Evolutionary conservation across 2,797 vertebrate genomes (phyloP).

Genomic region (Crypturellus tataupa): DNA sequence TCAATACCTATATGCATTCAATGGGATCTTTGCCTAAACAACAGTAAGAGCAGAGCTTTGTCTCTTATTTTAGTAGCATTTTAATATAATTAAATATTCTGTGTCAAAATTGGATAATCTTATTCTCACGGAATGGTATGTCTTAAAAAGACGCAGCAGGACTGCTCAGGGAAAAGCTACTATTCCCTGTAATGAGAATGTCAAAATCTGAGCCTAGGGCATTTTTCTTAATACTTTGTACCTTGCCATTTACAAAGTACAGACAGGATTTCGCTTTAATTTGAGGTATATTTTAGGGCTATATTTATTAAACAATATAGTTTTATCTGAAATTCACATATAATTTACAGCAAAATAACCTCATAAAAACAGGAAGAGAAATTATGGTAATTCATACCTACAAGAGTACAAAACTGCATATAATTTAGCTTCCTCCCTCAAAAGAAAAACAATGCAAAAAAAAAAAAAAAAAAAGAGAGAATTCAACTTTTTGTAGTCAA

Average conservation of each 20-base stretch:
- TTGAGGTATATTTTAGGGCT: neutral
- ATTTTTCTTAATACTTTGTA: neutral
- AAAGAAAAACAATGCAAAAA: neutral
- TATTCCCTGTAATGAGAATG: neutral
- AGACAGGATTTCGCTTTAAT: neutral
- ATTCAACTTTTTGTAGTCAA: conserved; percentile 1
- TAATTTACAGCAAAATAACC: neutral
- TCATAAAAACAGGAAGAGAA: neutral
- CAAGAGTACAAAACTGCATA: neutral
- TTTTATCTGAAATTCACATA: neutral
- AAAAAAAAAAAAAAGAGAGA: no score
- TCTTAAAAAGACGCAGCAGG: neutral
- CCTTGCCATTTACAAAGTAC: neutral
- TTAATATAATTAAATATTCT: neutral
- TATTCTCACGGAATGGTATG: neutral
- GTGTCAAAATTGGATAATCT: neutral
- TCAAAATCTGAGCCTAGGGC: neutral
- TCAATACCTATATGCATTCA: neutral
- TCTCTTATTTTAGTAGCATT: neutral
- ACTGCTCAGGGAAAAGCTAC: neutral
- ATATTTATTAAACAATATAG: neutral
- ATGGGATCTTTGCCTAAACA: neutral
- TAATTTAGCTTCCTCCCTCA: neutral
- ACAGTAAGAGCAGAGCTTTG: neutral
- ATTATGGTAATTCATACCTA: neutral